These are phyloP conservation scores for Choristoneura fumiferana DNA, from an alignment of 1,140 invertebrate species.

Conservation along the genomic window DNA sequence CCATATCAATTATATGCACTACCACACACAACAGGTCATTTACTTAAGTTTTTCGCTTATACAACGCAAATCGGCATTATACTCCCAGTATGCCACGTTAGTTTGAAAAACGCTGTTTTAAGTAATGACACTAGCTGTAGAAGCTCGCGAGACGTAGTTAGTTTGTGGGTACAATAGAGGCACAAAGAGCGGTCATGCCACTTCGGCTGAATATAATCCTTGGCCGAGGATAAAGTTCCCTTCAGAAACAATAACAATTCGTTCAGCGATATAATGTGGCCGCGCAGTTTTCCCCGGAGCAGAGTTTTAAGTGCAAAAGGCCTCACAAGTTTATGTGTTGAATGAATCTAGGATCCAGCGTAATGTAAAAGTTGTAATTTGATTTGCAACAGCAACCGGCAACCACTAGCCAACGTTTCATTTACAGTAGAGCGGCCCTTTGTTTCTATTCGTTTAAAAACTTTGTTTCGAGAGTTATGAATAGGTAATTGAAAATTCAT, in stretches of 20 bases:
- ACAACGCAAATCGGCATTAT: too few species aligned
- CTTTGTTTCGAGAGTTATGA: constrained; percentile 38
- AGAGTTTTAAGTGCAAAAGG: constrained; percentile 56
- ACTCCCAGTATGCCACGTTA: too few species aligned
- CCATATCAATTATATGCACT: too few species aligned
- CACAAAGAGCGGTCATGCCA: constrained; percentile 28
- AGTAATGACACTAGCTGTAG: background rate
- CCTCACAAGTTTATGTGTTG: constrained; percentile 50
- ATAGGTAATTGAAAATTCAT: constrained; percentile 31
- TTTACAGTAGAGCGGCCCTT: constrained; percentile 36
- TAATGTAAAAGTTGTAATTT: constrained; percentile 58
- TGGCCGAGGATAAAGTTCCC: constrained; percentile 36
- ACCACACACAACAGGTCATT: too few species aligned
- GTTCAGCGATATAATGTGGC: constrained; percentile 48
- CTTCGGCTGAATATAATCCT: constrained; percentile 41
- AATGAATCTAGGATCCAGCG: constrained; percentile 41
- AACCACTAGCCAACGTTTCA: constrained; percentile 42
- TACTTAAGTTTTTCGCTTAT: too few species aligned
- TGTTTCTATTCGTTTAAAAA: constrained; percentile 37
- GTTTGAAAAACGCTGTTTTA: too few species aligned
- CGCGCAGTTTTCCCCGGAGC: constrained; percentile 36
- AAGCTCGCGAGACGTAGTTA: background rate
- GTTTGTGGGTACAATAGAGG: background rate
- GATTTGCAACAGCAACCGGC: constrained; percentile 43
- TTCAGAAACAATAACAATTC: constrained; percentile 54